These are phyloP conservation scores for Rapana venosa DNA, from an alignment of 2,888 invertebrate species.

Conservation along the genomic window DNA sequence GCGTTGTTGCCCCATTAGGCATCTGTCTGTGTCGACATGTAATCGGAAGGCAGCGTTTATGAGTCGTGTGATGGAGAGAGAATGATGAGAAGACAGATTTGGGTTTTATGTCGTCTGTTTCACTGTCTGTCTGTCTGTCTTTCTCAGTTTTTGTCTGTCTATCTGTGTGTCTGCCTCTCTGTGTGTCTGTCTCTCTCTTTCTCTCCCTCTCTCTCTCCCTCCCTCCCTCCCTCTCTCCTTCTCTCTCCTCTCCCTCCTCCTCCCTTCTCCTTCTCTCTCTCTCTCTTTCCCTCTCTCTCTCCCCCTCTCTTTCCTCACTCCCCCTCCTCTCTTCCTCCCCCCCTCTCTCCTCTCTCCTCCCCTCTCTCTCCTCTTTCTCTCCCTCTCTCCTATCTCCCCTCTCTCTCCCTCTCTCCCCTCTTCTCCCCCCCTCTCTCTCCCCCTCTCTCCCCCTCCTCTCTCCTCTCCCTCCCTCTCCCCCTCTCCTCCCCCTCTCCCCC, in stretches of 20 bases:
- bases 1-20: no score
- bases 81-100: background rate
- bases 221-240: no score
- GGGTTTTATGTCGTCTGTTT: background rate
- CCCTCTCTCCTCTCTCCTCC: background rate
- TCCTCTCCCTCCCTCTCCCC: background rate
- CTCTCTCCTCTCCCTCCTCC: background rate
- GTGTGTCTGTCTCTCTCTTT: no score
- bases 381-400: background rate
- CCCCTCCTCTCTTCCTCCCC: background rate
- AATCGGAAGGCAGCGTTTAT: no score
- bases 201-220: no score
- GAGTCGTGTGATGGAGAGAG: no score
- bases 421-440: slow-evolving; percentile 9
- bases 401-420: background rate
- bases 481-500: background rate
- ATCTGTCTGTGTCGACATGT: no score
- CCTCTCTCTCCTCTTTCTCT: background rate
- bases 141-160: no score
- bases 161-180: no score
- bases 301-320: background rate
- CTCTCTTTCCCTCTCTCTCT: background rate
- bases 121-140: no score
- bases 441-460: slow-evolving; percentile 28
- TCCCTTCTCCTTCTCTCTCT: background rate